These are phyloP conservation scores for Meandrusa payeni DNA, from an alignment of 2,888 invertebrate genomes.

Conservation along the genomic window DNA sequence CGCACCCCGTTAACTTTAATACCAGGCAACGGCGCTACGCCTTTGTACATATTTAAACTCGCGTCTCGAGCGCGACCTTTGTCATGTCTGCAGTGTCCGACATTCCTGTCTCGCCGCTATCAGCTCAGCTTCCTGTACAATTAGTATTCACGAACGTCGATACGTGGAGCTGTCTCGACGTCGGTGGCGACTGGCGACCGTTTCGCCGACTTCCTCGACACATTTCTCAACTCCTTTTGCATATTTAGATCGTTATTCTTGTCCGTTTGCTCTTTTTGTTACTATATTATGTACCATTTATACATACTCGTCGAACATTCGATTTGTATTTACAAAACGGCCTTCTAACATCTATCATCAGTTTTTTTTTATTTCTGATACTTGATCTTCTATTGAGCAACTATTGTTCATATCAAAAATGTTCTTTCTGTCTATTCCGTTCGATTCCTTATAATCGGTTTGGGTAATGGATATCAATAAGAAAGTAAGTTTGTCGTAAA, in stretches of 20 bases:
- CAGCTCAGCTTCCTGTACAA: constrained; percentile 30
- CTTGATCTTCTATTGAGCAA: no score
- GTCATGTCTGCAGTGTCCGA: constrained; percentile 27
- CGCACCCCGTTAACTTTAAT: constrained; percentile 72
- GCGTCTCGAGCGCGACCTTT: constrained; percentile 34
- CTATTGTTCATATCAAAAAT: no score
- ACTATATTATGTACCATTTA: constrained; percentile 3
- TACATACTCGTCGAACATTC: no score
- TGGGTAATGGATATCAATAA: no score
- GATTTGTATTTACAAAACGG: no score
- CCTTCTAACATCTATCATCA: no score
- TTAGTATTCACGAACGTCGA: constrained; percentile 13
- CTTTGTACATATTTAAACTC: constrained; percentile 53
- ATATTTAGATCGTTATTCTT: no score
- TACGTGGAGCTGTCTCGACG: constrained; percentile 3
- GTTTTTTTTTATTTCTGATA: no score
- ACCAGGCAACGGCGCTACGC: constrained; percentile 62
- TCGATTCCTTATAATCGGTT: no score
- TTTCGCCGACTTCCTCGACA: constrained; percentile 11
- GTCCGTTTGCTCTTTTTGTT: no score
- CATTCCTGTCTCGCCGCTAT: constrained; percentile 16
- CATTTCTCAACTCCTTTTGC: neutral
- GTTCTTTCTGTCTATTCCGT: no score
- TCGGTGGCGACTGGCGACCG: neutral
- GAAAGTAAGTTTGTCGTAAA: constrained; percentile 1